These are phyloP conservation scores for Dascillus cervinus DNA, from an alignment of 2,888 invertebrate genomes.

Conservation along the genomic window DNA sequence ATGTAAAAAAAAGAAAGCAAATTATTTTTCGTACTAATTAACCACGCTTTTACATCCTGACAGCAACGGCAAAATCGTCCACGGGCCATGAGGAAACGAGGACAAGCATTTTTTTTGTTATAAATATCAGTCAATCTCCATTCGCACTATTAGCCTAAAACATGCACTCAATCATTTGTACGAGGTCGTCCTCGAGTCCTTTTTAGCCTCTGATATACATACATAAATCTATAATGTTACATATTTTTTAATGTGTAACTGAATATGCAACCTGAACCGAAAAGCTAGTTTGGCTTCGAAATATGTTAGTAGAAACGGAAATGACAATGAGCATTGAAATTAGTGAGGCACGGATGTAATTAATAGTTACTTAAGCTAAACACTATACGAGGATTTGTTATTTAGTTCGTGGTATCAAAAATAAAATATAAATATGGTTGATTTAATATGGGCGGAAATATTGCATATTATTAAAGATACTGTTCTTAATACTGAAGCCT, in stretches of 20 bases:
- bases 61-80: conserved; percentile 22
- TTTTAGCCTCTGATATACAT: conserved; percentile 14
- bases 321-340: too few species aligned
- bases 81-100: conserved; percentile 34
- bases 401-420: conserved; percentile 13
- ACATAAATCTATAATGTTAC: conserved; percentile 18
- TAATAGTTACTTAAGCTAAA: not conserved
- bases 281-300: conserved; percentile 16
- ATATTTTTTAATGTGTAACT: conserved; percentile 10
- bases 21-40: conserved; percentile 4
- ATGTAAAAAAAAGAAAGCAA: conserved; percentile 4
- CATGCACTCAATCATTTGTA: conserved; percentile 22
- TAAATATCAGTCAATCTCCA: conserved; percentile 22
- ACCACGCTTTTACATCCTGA: too few species aligned
- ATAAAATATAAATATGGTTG: too few species aligned
- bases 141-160: conserved; percentile 19
- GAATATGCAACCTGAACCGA: conserved; percentile 25
- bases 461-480: too few species aligned
- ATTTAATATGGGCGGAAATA: too few species aligned
- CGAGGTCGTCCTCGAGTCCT: conserved; percentile 40
- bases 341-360: conserved; percentile 5
- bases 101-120: conserved; percentile 39
- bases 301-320: not conserved
- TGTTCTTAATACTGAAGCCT: conserved; percentile 4
- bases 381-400: conserved; percentile 21